phyloP scores from a whole-genome alignment of 2,113 vertebrate species.

The Psittacara wagleri region DNA sequence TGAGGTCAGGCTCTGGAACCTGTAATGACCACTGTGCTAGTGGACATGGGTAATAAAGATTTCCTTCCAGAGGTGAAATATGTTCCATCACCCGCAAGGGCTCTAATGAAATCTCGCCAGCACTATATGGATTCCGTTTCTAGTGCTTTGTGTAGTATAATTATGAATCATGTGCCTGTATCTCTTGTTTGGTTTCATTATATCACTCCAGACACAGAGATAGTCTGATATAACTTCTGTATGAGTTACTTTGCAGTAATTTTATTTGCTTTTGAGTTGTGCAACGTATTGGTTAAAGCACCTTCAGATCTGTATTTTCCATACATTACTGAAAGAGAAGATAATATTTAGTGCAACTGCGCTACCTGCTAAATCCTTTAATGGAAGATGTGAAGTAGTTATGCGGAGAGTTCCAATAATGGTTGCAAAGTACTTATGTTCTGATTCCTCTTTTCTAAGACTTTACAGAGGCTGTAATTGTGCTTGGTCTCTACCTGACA shows the following conservation, averaged over 20 bases:
- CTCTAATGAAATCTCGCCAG: background rate
- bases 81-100: background rate
- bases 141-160: background rate
- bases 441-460: background rate
- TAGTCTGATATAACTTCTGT: background rate
- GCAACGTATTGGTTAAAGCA: background rate
- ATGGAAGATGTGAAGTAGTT: background rate
- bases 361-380: background rate
- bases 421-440: background rate
- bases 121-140: background rate
- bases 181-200: background rate
- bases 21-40: background rate
- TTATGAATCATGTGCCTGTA: background rate
- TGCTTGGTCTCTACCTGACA: background rate
- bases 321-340: background rate
- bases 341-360: background rate
- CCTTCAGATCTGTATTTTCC: background rate
- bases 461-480: background rate
- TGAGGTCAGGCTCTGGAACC: constrained; percentile 4
- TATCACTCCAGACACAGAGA: background rate
- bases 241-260: background rate
- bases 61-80: background rate
- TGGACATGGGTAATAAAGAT: background rate
- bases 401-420: background rate
- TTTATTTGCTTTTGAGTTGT: background rate